Percentiles rank a stretch among this genome's conserved stretches.
phyloP scores from a whole-genome alignment of 2,888 invertebrate species.

The Liodrosophila aerea region DNA sequence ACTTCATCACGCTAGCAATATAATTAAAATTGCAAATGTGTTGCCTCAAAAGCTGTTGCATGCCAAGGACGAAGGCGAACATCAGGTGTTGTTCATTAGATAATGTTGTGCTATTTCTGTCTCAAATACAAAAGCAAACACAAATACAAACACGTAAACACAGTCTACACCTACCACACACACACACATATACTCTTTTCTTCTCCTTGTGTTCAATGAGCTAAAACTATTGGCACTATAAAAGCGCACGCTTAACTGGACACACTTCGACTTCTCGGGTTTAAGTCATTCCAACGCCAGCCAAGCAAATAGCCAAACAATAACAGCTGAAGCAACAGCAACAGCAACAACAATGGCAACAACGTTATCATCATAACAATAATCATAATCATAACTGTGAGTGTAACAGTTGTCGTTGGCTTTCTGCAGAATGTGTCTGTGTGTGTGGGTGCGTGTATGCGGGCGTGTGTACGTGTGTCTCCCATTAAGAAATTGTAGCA shows the following conservation, averaged over 20 bases:
- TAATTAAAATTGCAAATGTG: slow-evolving; percentile 73
- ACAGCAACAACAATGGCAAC: slow-evolving; percentile 25
- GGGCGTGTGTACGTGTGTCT: slow-evolving; percentile 12
- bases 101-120: slow-evolving; percentile 25
- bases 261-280: slow-evolving; percentile 19
- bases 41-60: slow-evolving; percentile 8
- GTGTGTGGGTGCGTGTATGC: slow-evolving; percentile 5
- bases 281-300: slow-evolving; percentile 33
- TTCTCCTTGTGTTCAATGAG: slow-evolving; percentile 24
- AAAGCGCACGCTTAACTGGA: slow-evolving; percentile 34
- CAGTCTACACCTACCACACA: no score
- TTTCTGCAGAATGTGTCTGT: slow-evolving; percentile 2
- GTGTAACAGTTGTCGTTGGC: slow-evolving; percentile 46
- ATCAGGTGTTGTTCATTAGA: slow-evolving; percentile 44
- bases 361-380: slow-evolving; percentile 70
- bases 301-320: slow-evolving; percentile 46
- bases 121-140: background rate
- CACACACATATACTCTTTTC: no score
- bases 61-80: slow-evolving; percentile 4
- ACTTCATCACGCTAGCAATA: slow-evolving; percentile 49
- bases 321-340: slow-evolving; percentile 27
- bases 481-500: slow-evolving; percentile 53
- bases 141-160: background rate
- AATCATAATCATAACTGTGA: slow-evolving; percentile 68
- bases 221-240: slow-evolving; percentile 36